Evolutionary conservation across 2,113 vertebrate species (phyloP).

Genomic region (Scophthalmus maximus): DNA sequence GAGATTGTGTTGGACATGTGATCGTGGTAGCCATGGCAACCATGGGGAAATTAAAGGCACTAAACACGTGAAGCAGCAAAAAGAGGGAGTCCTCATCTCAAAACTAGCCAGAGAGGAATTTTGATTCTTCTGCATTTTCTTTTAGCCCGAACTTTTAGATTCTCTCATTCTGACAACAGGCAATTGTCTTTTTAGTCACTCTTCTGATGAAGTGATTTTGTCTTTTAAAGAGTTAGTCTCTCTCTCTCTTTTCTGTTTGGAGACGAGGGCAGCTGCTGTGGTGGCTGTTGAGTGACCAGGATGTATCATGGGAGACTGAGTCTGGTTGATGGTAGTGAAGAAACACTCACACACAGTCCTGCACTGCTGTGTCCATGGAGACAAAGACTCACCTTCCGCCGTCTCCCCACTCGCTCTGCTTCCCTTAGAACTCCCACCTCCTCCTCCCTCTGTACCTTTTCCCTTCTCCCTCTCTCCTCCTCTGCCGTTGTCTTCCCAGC

Average conservation of each 20-base stretch:
- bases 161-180: neutral
- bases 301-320: slow-evolving; percentile 61
- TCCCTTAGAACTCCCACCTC: slow-evolving; percentile 89
- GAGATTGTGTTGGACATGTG: slow-evolving; percentile 22
- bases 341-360: slow-evolving; percentile 65
- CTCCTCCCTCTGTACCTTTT: slow-evolving; percentile 90
- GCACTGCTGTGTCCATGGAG: slow-evolving; percentile 59
- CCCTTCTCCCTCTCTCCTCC: slow-evolving; percentile 89
- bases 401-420: slow-evolving; percentile 91
- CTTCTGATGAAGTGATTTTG: neutral
- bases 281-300: slow-evolving; percentile 39
- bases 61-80: slow-evolving; percentile 32
- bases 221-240: neutral
- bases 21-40: slow-evolving; percentile 49
- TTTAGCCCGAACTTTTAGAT: neutral
- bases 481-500: slow-evolving; percentile 75
- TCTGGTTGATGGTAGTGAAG: slow-evolving; percentile 57
- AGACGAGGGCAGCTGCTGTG: slow-evolving; percentile 64
- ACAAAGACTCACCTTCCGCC: slow-evolving; percentile 90
- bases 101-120: slow-evolving; percentile 62
- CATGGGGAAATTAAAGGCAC: slow-evolving; percentile 35
- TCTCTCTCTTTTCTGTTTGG: slow-evolving; percentile 62
- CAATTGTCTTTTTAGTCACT: no score
- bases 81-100: slow-evolving; percentile 57
- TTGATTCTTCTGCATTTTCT: neutral